Conservation (phyloP, 2,797 vertebrate species). For the Buphagus erythrorhynchus region DNA sequence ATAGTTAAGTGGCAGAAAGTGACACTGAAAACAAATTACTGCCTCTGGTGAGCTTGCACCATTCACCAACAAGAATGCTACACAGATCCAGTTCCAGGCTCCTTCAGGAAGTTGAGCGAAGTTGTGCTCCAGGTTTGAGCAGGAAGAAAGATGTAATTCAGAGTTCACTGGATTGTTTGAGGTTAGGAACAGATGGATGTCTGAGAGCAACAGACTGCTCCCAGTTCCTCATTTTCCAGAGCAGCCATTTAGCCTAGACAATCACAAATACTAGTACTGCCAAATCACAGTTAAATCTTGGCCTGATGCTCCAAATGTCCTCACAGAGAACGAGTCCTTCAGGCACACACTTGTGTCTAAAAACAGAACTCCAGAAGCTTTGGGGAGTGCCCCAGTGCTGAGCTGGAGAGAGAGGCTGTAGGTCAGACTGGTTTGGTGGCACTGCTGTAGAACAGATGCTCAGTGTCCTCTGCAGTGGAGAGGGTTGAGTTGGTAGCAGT, state of each 20-base stretch:
- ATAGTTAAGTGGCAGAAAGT: background rate
- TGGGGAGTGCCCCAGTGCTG: background rate
- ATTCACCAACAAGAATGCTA: background rate
- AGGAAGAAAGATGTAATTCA: background rate
- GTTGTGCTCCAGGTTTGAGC: background rate
- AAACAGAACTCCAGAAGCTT: slow-evolving; percentile 15
- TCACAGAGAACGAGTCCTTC: slow-evolving; percentile 38
- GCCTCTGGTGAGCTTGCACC: background rate
- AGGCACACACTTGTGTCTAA: background rate
- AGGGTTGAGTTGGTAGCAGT: slow-evolving; percentile 78
- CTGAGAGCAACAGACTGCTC: background rate
- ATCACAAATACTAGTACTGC: background rate
- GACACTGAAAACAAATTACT: background rate
- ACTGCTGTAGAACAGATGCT: slow-evolving; percentile 89
- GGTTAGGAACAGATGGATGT: background rate
- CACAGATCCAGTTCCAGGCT: background rate
- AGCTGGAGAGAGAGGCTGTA: background rate
- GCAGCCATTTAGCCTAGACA: slow-evolving; percentile 30
- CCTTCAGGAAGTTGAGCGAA: background rate
- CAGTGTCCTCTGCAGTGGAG: slow-evolving; percentile 82
- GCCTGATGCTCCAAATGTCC: slow-evolving; percentile 38
- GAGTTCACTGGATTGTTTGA: background rate
- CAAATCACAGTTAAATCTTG: slow-evolving; percentile 13
- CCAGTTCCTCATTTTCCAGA: background rate
- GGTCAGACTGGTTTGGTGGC: slow-evolving; percentile 91